Percentiles rank a stretch among this genome's conserved stretches.
Evolutionary conservation across 2,888 invertebrate species (phyloP).

Genomic region (Mythimna loreyi): DNA sequence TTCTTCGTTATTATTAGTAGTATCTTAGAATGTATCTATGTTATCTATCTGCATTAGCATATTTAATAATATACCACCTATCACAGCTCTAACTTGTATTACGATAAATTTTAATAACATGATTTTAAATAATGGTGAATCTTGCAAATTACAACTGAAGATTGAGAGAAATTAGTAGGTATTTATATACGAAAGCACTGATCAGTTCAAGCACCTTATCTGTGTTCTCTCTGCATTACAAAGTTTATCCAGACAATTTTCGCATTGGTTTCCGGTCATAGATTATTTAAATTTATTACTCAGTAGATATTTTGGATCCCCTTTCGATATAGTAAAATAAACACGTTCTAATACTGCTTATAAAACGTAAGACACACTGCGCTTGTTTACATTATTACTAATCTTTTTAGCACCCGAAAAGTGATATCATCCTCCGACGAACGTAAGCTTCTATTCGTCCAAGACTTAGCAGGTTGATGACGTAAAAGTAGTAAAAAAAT

Average conservation of each 20-base stretch:
- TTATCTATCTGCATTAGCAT: slow-evolving; percentile 35
- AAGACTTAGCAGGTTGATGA: slow-evolving; percentile 46
- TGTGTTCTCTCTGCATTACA: slow-evolving; percentile 52
- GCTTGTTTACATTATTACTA: slow-evolving; percentile 87
- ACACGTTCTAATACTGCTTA: slow-evolving; percentile 71
- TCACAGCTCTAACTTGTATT: neutral
- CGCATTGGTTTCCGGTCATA: slow-evolving; percentile 61
- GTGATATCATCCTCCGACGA: slow-evolving; percentile 78
- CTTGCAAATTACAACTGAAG: slow-evolving; percentile 14
- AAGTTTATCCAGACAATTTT: slow-evolving; percentile 54
- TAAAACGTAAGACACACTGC: slow-evolving; percentile 71
- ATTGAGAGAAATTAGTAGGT: slow-evolving; percentile 33
- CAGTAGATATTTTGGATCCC: slow-evolving; percentile 61
- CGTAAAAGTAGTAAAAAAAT: slow-evolving; percentile 49
- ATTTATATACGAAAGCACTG: slow-evolving; percentile 20
- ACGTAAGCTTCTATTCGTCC: slow-evolving; percentile 31
- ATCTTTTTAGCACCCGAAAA: slow-evolving; percentile 81
- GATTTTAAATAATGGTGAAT: slow-evolving; percentile 15
- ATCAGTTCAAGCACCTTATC: slow-evolving; percentile 52
- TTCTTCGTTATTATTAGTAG: slow-evolving; percentile 33
- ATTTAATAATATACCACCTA: no score
- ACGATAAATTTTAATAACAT: slow-evolving; percentile 8
- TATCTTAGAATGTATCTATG: slow-evolving; percentile 15
- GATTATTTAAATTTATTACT: slow-evolving; percentile 62
- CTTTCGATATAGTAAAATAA: slow-evolving; percentile 66